These are phyloP conservation scores for Orbicella faveolata DNA, from an alignment of 64 coral and sea anemone species.

Conservation along the genomic window DNA sequence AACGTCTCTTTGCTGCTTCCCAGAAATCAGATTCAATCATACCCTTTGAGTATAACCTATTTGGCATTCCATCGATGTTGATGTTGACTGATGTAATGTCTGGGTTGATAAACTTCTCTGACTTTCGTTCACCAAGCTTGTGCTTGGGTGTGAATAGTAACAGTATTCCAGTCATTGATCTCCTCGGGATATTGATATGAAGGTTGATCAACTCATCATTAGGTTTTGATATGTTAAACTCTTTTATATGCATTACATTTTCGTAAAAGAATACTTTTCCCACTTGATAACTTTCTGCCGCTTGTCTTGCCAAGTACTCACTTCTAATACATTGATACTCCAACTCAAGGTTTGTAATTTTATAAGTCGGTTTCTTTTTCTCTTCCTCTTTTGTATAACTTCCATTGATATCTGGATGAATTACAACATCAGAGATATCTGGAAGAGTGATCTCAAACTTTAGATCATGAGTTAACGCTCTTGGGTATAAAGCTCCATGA, in stretches of 20 bases:
- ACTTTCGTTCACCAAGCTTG: conserved; percentile 24
- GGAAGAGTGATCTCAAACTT: not conserved
- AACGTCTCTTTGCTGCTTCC: conserved; percentile 11
- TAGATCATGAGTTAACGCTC: too few relatives aligned
- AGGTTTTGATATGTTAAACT: conserved; percentile 32
- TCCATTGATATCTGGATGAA: too few relatives aligned
- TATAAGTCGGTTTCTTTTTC: not conserved
- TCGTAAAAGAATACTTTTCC: conserved; percentile 36
- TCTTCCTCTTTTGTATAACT: too few relatives aligned
- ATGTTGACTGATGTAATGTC: conserved; percentile 22
- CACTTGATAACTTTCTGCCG: not conserved
- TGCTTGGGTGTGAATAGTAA: conserved; percentile 12
- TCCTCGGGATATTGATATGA: conserved; percentile 46
- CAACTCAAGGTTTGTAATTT: not conserved
- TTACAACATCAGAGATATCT: not conserved
- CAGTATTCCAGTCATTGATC: conserved; percentile 46
- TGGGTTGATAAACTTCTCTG: conserved; percentile 44
- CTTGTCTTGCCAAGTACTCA: conserved; percentile 23
- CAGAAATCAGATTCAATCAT: conserved; percentile 26
- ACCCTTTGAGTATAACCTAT: conserved; percentile 45
- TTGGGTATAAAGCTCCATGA: conserved; percentile 29
- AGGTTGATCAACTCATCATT: conserved; percentile 35
- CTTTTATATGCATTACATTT: conserved; percentile 29
- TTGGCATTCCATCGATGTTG: conserved; percentile 41
- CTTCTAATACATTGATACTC: conserved; percentile 28